These are phyloP conservation scores for Meghimatium bilineatum DNA, from an alignment of 2,888 invertebrate species.

Conservation along the genomic window DNA sequence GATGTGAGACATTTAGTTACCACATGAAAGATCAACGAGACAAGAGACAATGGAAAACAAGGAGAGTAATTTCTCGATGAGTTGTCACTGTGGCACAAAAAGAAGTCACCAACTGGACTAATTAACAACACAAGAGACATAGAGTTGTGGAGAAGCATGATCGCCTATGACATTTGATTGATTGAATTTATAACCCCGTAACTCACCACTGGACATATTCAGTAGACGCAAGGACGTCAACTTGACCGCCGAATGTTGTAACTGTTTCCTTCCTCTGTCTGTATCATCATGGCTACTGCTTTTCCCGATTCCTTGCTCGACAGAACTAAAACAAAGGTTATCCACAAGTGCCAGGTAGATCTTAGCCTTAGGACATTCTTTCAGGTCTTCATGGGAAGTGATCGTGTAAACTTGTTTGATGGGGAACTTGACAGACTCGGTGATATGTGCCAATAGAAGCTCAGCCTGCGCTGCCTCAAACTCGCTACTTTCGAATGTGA, in stretches of 20 bases:
- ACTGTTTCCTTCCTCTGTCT: not conserved
- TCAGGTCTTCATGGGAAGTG: constrained; percentile 61
- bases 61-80: no score
- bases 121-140: no score
- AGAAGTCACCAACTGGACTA: no score
- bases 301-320: constrained; percentile 44
- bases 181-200: no score
- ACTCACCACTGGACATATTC: constrained; percentile 9
- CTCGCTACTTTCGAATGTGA: constrained; percentile 61
- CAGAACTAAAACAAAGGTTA: constrained; percentile 50
- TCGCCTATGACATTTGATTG: no score
- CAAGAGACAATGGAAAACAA: no score
- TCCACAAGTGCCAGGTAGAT: constrained; percentile 67
- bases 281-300: not conserved
- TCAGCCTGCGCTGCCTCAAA: constrained; percentile 60
- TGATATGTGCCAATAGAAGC: constrained; percentile 60
- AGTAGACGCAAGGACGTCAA: not conserved
- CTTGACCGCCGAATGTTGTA: not conserved
- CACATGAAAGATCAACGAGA: no score
- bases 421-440: constrained; percentile 62
- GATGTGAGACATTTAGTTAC: no score
- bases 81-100: no score
- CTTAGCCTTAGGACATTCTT: constrained; percentile 63
- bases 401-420: constrained; percentile 62
- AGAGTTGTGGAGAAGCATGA: no score